Conservation (phyloP, 2,797 vertebrate genomes). For the Sebastes vulpes region DNA sequence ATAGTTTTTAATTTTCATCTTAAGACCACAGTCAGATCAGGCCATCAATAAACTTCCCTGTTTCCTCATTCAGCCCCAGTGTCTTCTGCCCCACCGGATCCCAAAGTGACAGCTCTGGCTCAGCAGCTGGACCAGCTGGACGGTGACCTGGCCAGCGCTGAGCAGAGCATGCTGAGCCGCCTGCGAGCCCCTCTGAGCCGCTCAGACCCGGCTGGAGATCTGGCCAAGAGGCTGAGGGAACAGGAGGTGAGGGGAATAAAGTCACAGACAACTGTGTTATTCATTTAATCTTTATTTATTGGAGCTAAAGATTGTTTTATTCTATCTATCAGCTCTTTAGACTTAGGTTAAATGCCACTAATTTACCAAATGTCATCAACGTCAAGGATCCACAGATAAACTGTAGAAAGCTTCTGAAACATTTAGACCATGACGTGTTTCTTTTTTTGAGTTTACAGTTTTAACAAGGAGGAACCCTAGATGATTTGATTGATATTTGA, state of each 20-base stretch:
- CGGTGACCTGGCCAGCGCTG: conserved; percentile 83
- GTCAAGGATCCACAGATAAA: background rate
- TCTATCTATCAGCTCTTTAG: background rate
- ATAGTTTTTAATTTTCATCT: background rate
- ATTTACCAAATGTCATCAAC: background rate
- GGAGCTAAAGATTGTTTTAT: background rate
- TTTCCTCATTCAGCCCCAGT: conserved; percentile 64
- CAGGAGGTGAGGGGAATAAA: conserved; percentile 88
- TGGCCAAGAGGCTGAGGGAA: conserved; percentile 87
- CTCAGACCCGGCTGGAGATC: conserved; percentile 85
- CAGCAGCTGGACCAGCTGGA: conserved; percentile 87
- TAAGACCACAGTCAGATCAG: background rate
- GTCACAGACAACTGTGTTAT: background rate
- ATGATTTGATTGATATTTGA: conserved; percentile 1
- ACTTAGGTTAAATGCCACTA: background rate
- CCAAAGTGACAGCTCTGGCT: conserved; percentile 84
- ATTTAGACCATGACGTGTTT: background rate
- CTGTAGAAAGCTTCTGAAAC: background rate
- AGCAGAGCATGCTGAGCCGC: conserved; percentile 86
- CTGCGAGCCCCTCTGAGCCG: conserved; percentile 89
- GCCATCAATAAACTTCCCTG: background rate
- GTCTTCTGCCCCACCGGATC: conserved; percentile 75
- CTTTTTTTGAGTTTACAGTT: background rate
- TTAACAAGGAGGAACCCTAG: background rate
- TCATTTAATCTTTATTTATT: background rate